Evolutionary conservation across 23 tunicate genomes (phyloP), one percentile per base, ranked within the genome.

Genomic region (Ascidia mentula): DNA sequence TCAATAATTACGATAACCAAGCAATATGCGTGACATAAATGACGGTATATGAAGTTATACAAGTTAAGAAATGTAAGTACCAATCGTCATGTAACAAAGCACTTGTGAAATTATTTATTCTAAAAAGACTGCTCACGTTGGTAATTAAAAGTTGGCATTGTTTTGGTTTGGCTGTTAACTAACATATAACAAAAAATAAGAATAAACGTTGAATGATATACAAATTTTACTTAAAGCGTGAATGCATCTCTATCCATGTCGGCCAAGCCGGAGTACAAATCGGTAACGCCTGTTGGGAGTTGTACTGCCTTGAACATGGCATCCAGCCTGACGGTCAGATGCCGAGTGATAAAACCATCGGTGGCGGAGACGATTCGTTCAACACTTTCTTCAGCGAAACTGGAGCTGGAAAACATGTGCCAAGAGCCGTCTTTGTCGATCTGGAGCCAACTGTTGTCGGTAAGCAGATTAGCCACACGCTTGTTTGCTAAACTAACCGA

Each of bases 241-340:
- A 92, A 87, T 89, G 90, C 72, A 92, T 92, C 84, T 92, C 97
- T 46, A 92, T 92, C 86, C 97, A 92, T 45, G 98, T 94, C 74
- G 98, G 98, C 40, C 98, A 94, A 89, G 98, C 98, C 73, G 98
- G 98, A 26, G 94, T 89, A 7, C 98, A 94, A 72, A 94, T 94
- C 83, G 98, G 98, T 65, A 94, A 94, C 77, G 98, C 98, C 59
- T 94, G 98, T 81, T 94, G 98, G 98, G 98, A 94, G 84, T 82
- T 94, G 53, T 94, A 94, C 78, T 94, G 98, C 74, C 82, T 94
- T 17, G 98, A 94, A 76, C 98, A 94, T 59, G 98, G 98, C 72
- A 94, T 94, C 79, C 94, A 94, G 81, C 98, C 98, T 9, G 94
- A 94, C 73, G 98, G 98, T 34, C 98, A 94, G 69, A 94, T 94